Conservation (phyloP, 2,888 invertebrate species). For the Rhodophaea formosa region DNA sequence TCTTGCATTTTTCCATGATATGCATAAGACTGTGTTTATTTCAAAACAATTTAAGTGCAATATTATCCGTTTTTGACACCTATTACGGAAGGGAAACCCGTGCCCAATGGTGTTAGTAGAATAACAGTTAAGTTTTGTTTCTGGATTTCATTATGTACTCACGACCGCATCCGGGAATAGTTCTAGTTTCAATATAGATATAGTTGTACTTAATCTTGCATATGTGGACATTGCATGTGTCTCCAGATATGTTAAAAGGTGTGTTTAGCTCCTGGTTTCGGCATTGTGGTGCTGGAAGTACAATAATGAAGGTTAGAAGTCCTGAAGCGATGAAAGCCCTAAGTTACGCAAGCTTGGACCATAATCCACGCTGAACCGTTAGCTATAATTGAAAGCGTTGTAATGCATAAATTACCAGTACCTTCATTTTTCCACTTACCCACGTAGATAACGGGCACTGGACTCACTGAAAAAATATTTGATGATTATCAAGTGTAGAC, state of each 20-base stretch:
- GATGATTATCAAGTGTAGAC: not conserved
- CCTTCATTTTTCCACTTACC: conserved; percentile 42
- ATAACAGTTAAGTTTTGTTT: not conserved
- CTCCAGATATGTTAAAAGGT: conserved; percentile 49
- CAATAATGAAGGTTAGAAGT: conserved; percentile 8
- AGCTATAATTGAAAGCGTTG: not conserved
- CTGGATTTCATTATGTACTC: not conserved
- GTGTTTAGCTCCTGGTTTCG: conserved; percentile 42
- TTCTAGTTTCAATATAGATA: conserved; percentile 51
- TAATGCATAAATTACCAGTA: not conserved
- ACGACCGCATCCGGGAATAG: conserved; percentile 2
- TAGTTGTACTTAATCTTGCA: conserved; percentile 65
- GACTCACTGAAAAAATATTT: conserved; percentile 44
- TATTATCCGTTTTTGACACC: too few relatives aligned
- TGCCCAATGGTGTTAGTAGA: not conserved
- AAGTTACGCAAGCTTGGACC: too few relatives aligned
- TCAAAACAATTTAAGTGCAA: too few relatives aligned
- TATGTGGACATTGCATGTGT: conserved; percentile 45
- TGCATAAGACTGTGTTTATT: not conserved
- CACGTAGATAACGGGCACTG: conserved; percentile 56
- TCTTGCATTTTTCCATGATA: not conserved
- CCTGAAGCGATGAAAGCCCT: too few relatives aligned
- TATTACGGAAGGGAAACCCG: conserved; percentile 3
- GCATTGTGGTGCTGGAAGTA: conserved; percentile 54
- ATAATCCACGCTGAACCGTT: not conserved